phyloP scores from a whole-genome alignment of 2,888 invertebrate species.

The Dryobota labecula region DNA sequence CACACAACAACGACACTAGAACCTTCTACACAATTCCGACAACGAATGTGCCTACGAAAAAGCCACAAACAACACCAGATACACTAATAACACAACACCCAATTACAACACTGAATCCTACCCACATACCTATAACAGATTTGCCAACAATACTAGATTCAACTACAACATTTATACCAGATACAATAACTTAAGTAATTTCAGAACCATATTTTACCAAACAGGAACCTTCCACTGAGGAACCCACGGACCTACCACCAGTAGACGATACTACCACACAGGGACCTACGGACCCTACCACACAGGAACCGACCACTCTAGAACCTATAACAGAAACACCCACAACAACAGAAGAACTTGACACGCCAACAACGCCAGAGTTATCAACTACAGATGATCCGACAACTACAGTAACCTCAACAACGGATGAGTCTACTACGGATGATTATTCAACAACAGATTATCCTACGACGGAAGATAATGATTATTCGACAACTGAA shows the following conservation, averaged over 20 bases:
- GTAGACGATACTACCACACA: slow-evolving; percentile 1
- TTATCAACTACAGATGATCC: not conserved
- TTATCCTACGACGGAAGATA: no score
- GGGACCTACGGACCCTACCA: slow-evolving; percentile 3
- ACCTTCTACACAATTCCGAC: not conserved
- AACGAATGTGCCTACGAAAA: not conserved
- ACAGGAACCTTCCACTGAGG: slow-evolving; percentile 9
- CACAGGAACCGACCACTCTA: not conserved
- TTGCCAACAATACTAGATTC: not conserved
- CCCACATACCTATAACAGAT: not conserved
- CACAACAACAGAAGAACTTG: not conserved
- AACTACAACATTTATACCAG: not conserved
- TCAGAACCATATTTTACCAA: not conserved
- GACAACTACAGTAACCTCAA: not conserved
- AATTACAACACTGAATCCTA: slow-evolving; percentile 6
- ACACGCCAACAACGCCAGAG: not conserved
- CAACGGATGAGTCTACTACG: not conserved
- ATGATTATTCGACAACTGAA: slow-evolving; percentile 11
- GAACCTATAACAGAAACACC: not conserved
- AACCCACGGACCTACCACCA: slow-evolving; percentile 2
- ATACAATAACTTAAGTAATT: not conserved
- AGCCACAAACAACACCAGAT: not conserved
- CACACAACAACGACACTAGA: not conserved
- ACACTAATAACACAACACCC: not conserved
- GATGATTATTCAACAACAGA: no score